These are phyloP conservation scores for Eupeodes corollae DNA, from an alignment of 1,140 invertebrate genomes.

Conservation along the genomic window DNA sequence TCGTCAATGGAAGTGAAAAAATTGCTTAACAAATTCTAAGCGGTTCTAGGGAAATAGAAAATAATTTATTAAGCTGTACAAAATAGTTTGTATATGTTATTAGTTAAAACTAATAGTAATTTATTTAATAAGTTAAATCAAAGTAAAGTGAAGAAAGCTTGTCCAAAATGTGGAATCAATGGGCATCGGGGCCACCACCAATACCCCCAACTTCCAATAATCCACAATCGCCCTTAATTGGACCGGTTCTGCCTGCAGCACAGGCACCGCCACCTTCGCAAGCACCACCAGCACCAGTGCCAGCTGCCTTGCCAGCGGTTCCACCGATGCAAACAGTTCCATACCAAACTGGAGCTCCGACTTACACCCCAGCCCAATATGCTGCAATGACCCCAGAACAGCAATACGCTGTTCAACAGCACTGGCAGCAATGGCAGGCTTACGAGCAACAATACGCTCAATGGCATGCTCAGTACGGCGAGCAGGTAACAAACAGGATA, in stretches of 20 bases:
- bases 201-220: slow-evolving; percentile 13
- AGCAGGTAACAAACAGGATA: too few relatives aligned
- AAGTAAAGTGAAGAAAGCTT: neutral
- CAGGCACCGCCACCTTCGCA: neutral
- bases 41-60: too few relatives aligned
- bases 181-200: slow-evolving; percentile 11
- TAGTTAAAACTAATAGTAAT: too few relatives aligned
- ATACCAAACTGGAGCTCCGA: slow-evolving; percentile 33
- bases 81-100: too few relatives aligned
- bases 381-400: slow-evolving; percentile 39
- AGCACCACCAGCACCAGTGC: slow-evolving; percentile 1
- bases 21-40: too few relatives aligned
- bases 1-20: too few relatives aligned
- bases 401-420: slow-evolving; percentile 48
- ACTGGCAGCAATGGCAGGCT: slow-evolving; percentile 72
- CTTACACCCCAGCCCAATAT: slow-evolving; percentile 60
- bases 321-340: neutral
- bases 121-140: neutral
- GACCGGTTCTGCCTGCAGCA: neutral
- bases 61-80: too few relatives aligned
- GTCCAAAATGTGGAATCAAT: slow-evolving; percentile 24
- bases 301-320: neutral
- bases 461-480: slow-evolving; percentile 71
- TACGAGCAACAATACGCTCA: slow-evolving; percentile 76
- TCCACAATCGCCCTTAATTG: slow-evolving; percentile 21